These are phyloP conservation scores for Mesocricetus auratus DNA, from an alignment of 2,113 vertebrate species.

Conservation along the genomic window DNA sequence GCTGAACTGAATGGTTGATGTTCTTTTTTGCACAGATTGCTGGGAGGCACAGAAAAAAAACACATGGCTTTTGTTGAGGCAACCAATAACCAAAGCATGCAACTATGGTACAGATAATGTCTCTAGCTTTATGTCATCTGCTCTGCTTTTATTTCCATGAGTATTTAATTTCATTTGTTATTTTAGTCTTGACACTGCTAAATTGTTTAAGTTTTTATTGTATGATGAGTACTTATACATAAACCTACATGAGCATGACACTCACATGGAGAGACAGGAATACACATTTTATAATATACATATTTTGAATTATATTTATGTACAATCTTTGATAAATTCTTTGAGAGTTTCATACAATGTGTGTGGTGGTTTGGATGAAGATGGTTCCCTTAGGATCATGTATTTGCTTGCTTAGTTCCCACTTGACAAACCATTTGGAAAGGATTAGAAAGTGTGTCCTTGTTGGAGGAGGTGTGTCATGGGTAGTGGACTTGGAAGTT, in stretches of 20 bases:
- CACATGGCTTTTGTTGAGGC: background rate
- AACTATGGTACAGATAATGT: background rate
- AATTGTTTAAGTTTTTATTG: constrained; percentile 16
- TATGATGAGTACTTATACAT: background rate
- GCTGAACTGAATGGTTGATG: constrained; percentile 32
- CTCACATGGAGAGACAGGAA: background rate
- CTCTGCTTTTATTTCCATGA: constrained; percentile 45
- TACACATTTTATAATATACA: background rate
- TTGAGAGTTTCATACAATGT: background rate
- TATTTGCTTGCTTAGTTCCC: background rate
- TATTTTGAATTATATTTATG: background rate
- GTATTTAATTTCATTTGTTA: background rate
- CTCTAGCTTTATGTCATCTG: constrained; percentile 35
- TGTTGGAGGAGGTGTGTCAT: background rate
- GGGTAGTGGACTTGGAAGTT: background rate
- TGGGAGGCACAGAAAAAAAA: constrained; percentile 47
- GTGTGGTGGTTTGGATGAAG: background rate
- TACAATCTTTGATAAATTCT: background rate
- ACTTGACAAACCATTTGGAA: background rate
- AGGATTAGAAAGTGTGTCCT: background rate
- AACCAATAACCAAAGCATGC: background rate
- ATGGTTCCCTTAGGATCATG: background rate
- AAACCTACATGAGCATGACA: background rate
- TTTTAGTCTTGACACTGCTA: background rate
- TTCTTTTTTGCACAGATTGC: constrained; percentile 14